Evolutionary conservation across 2,113 vertebrate species (phyloP).

Genomic region (Stomatorhinus ivindoensis): DNA sequence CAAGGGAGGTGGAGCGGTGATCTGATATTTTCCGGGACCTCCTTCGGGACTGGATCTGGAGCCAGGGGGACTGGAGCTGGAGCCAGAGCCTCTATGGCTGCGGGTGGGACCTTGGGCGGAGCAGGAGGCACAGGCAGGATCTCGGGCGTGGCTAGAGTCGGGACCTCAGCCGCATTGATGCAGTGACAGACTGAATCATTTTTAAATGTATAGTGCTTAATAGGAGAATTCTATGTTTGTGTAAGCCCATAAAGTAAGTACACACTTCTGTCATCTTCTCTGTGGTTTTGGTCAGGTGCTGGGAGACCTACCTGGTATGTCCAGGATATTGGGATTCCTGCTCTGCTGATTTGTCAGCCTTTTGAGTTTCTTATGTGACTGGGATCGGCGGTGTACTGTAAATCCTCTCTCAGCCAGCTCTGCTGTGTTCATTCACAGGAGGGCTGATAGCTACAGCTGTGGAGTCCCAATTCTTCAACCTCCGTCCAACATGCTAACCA

Average conservation of each 20-base stretch:
- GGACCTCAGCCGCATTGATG: background rate
- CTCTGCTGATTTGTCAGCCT: background rate
- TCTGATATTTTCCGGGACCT: too few species aligned
- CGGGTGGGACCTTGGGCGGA: too few species aligned
- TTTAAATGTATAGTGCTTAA: background rate
- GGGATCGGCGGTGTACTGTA: background rate
- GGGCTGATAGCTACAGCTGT: background rate
- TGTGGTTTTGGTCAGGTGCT: background rate
- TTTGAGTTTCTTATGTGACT: background rate
- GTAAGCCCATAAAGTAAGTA: background rate
- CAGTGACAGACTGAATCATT: background rate
- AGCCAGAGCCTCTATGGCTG: too few species aligned
- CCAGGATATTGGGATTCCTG: background rate
- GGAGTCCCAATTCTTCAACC: background rate
- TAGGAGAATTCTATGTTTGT: background rate
- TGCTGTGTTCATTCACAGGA: background rate
- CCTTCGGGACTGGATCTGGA: too few species aligned
- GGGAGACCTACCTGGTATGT: background rate
- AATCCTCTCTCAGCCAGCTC: background rate
- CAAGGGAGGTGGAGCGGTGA: too few species aligned
- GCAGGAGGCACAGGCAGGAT: too few species aligned
- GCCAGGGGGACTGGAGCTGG: too few species aligned
- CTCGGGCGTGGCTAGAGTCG: too few species aligned
- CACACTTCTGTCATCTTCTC: background rate
- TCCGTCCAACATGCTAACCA: background rate